These are phyloP conservation scores for Paramacrobiotus metropolitanus DNA, from an alignment of 1,140 invertebrate genomes.

Conservation along the genomic window DNA sequence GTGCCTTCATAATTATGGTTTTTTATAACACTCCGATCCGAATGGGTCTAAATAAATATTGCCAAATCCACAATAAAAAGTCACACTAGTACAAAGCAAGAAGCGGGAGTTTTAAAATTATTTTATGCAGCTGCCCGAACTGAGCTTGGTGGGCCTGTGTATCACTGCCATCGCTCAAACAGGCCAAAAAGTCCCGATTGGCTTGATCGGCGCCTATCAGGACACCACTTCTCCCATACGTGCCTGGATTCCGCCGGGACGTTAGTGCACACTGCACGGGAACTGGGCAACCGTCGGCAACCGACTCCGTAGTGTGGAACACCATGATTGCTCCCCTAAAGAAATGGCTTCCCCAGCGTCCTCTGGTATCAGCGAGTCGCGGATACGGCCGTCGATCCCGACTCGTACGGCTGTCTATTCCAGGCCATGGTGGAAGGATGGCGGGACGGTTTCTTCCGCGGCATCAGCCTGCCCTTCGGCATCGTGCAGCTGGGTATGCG, in stretches of 20 bases:
- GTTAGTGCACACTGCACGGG: conserved; percentile 15
- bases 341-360: conserved; percentile 16
- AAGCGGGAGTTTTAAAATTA: no score
- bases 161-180: no score
- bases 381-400: conserved; percentile 9
- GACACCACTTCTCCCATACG: conserved; percentile 19
- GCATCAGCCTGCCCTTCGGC: conserved; percentile 15
- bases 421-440: conserved; percentile 19
- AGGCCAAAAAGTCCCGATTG: conserved; percentile 18
- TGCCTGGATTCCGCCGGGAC: conserved; percentile 17
- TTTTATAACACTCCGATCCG: no score
- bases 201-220: conserved; percentile 17
- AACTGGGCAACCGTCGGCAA: neutral
- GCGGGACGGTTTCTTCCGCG: conserved; percentile 16
- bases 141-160: no score
- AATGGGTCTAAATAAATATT: no score
- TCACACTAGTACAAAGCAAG: no score
- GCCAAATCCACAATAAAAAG: no score
- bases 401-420: conserved; percentile 18
- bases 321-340: conserved; percentile 19
- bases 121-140: no score
- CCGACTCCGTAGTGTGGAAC: conserved; percentile 16
- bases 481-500: conserved; percentile 17
- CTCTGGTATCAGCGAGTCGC: conserved; percentile 21
- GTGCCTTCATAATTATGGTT: no score